These are phyloP conservation scores for Drosophila eugracilis DNA, from an alignment of 1,140 invertebrate species.

Conservation along the genomic window DNA sequence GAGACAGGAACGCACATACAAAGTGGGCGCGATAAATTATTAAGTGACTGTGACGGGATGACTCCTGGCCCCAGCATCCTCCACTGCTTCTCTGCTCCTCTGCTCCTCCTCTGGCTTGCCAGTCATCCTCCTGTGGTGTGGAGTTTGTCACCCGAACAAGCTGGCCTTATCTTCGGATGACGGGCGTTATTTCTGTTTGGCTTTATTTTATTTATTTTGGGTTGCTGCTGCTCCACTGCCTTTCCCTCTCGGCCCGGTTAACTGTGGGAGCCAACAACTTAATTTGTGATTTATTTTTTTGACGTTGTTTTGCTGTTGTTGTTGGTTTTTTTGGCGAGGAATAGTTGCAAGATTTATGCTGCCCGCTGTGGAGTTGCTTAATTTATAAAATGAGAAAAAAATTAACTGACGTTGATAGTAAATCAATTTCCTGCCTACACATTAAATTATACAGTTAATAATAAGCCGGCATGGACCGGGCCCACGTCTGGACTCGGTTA, in stretches of 20 bases:
- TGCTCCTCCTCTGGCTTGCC: neutral
- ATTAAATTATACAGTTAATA: conserved; percentile 82
- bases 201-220: conserved; percentile 46
- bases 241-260: conserved; percentile 40
- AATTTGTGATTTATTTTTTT: conserved; percentile 74
- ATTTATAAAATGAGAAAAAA: conserved; percentile 70
- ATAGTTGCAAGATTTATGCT: conserved; percentile 59
- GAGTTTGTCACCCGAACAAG: conserved; percentile 59
- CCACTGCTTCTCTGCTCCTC: conserved; percentile 10
- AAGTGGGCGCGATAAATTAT: conserved; percentile 76
- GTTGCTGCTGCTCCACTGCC: conserved; percentile 37
- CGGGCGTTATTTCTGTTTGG: conserved; percentile 53
- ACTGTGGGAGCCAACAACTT: conserved; percentile 82
- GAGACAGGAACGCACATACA: conserved; percentile 10
- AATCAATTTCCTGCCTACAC: conserved; percentile 83
- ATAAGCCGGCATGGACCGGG: conserved; percentile 67
- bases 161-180: conserved; percentile 65
- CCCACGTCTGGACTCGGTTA: conserved; percentile 57
- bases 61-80: conserved; percentile 24
- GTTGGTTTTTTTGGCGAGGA: conserved; percentile 19
- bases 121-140: conserved; percentile 53
- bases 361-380: conserved; percentile 65
- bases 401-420: conserved; percentile 80
- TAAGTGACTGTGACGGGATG: conserved; percentile 53
- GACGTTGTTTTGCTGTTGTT: too few species aligned